Conservation (phyloP, 2,797 vertebrate species). For the Spheniscus humboldti region DNA sequence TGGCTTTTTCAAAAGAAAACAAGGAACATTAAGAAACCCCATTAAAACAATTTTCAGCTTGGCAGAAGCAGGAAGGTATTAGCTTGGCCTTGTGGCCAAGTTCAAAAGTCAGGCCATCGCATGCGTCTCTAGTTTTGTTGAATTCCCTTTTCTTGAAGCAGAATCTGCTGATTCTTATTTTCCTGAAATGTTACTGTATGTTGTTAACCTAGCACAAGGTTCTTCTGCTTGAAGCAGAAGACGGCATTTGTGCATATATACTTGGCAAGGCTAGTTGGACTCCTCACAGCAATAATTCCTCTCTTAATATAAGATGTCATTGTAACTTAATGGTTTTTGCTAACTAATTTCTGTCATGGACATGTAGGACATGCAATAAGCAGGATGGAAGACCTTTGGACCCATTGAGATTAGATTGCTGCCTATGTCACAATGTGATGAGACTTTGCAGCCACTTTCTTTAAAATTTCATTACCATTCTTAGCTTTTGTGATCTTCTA, state of each 20-base stretch:
- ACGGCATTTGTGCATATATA: not conserved
- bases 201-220: not conserved
- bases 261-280: not conserved
- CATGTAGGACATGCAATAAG: not conserved
- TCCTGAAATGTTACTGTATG: not conserved
- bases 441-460: not conserved
- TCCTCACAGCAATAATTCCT: not conserved
- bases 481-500: not conserved
- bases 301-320: not conserved
- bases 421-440: not conserved
- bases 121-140: not conserved
- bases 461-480: not conserved
- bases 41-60: not conserved
- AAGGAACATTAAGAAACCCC: not conserved
- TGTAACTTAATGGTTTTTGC: not conserved
- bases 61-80: not conserved
- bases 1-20: not conserved
- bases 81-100: not conserved
- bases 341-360: not conserved
- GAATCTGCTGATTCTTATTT: not conserved
- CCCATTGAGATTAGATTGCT: not conserved
- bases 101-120: not conserved
- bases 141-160: not conserved
- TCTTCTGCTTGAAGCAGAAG: not conserved
- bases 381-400: not conserved